A percentile compares a stretch with the other conserved stretches of the same genome.
Evolutionary conservation across 2,113 vertebrate genomes (phyloP).

Genomic region (Odocoileus virginianus): DNA sequence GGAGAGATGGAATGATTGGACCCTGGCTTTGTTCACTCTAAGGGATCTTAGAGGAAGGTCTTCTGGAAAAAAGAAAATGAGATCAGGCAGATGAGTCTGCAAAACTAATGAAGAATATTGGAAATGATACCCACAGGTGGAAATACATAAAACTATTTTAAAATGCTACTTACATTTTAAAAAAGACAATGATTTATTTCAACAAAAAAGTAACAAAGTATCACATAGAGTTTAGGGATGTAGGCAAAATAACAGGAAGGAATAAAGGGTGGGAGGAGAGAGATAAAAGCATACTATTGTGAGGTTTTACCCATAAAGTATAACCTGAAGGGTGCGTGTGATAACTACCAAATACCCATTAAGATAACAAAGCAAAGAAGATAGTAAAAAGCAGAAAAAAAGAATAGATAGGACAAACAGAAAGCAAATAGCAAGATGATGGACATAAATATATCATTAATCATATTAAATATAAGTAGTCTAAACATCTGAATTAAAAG

Average conservation of each 20-base stretch:
- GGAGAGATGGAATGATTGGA: no score
- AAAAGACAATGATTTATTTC: background rate
- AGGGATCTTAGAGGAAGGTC: background rate
- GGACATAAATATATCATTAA: background rate
- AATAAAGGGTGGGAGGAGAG: background rate
- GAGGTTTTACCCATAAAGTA: background rate
- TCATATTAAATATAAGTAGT: background rate
- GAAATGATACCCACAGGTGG: background rate
- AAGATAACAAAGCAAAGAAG: background rate
- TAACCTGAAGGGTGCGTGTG: background rate
- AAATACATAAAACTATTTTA: background rate
- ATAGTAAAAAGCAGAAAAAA: background rate
- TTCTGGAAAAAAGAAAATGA: background rate
- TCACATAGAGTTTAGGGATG: background rate
- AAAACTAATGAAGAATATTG: background rate
- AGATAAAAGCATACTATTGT: background rate
- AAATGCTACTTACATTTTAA: background rate
- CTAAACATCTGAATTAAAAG: background rate
- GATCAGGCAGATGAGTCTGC: background rate
- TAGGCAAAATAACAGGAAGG: background rate
- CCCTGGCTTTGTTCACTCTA: background rate
- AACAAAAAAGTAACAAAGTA: background rate
- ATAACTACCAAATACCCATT: background rate
- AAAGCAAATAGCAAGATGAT: background rate
- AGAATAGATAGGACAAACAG: background rate